Base-by-base conservation (phyloP, 2,888 invertebrate species). In the Litoditis marina region DNA sequence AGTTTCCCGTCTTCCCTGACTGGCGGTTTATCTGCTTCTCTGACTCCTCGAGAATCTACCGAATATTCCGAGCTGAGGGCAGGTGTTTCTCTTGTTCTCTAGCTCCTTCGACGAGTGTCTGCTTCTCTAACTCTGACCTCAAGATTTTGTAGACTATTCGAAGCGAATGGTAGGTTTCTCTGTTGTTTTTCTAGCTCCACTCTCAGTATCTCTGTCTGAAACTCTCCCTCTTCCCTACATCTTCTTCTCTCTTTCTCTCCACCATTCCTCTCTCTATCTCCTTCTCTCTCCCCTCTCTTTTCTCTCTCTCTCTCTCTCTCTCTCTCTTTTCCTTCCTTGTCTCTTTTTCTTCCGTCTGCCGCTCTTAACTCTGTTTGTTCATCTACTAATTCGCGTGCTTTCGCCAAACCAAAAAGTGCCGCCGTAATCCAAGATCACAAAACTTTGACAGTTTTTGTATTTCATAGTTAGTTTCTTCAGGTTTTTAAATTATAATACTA, bases 241-340 rank as follows among this genome's bases (percentile, higher is more conserved):
- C 25, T 44, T 46, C 32, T 31, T 46, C 32, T 34, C 34, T 61
- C 28, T 61, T 32, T 31, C 25, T 51, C 28, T 51, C 27, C 8
- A 19, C 39, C n/a, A 39, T 47, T 27, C 42, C 34, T 44, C 34
- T 46, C 46, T 31, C 25, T 55, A 30, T 32, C 7, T 55, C 44
- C 42, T 28, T 42, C 39, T 54, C 56, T 32, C 57, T 42, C 13
- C 30, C 28, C 25, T 32, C n/a, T 13, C 34, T 28, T 34, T 16
- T 27, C 50, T 52, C 36, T 27, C 36, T n/a, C 32, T 27, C 39
- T 36, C 36, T 60, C 34, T 64, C 44, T 8, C 16, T 49, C 50
- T 11, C 6, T 28, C 8, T 36, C 39, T 36, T 28, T 53, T 8
- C n/a, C 16, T 53, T 36, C 11, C 19, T 36, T 53, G 36, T 5